Percentiles rank a stretch among this genome's conserved stretches.
Conservation (phyloP, 2,113 vertebrate species). For the Marmota monax region DNA sequence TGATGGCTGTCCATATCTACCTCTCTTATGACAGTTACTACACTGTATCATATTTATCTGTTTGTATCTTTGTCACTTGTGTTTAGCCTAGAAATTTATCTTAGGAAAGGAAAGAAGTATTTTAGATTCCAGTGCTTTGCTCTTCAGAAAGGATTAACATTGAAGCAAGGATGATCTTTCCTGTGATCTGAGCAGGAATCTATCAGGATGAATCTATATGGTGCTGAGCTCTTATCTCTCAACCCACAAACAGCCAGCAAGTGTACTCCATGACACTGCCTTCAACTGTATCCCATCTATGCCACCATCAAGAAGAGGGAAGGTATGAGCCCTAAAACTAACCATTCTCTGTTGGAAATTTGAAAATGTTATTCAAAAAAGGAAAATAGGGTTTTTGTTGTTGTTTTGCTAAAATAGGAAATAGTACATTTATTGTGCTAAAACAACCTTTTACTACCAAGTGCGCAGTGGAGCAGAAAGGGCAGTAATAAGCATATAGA, state of each 20-base stretch:
- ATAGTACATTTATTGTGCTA: not conserved
- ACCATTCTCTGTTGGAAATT: not conserved
- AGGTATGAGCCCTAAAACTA: not conserved
- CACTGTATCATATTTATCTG: not conserved
- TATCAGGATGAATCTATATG: not conserved
- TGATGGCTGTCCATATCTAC: accelerated
- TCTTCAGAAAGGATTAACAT: not conserved
- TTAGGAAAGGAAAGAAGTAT: not conserved
- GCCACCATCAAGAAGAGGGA: not conserved
- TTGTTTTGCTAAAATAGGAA: not conserved
- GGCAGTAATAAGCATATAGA: not conserved
- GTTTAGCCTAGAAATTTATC: not conserved
- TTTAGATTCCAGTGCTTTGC: not conserved
- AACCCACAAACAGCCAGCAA: not conserved
- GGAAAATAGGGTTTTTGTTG: not conserved
- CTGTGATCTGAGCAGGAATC: not conserved
- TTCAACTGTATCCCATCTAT: not conserved
- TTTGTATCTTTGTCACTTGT: not conserved
- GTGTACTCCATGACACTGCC: not conserved
- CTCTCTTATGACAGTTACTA: not conserved
- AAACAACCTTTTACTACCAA: not conserved
- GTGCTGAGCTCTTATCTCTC: not conserved
- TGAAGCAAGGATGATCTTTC: not conserved
- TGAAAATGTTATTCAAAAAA: not conserved
- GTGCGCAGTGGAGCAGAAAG: not conserved